Base-by-base conservation (phyloP, 1,140 invertebrate genomes). In the Amphibalanus amphitrite region DNA sequence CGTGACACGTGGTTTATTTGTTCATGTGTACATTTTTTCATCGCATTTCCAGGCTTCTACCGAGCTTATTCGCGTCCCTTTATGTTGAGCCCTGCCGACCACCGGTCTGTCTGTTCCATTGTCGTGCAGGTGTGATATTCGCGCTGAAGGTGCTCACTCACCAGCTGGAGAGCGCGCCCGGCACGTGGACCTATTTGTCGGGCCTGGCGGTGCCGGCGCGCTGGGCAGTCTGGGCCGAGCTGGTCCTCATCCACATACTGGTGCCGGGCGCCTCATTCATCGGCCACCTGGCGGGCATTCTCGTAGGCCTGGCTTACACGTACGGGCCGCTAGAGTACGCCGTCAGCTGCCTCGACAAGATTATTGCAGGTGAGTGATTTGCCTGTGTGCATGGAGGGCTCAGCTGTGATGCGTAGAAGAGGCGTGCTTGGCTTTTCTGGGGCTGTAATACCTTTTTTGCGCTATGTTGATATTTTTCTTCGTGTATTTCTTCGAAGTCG, bases 231-330 rank as follows among this genome's bases (percentile, higher is more conserved):
- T 90, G 88, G 88, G 79, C 80, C 1, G 88, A 90, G 76, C 77
- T 90, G n/a, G 70, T 87, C 26, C 76, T 88, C 3, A 89, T 90
- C 73, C 86, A 88, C 75, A 40, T 89, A 0, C 74, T 88, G 17
- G 84, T 86, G 0, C 86, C 86, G 47, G 83, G 85, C 74, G 79
- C 84, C 15, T 86, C 84, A 0, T 85, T 86, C 75, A 76, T 83
- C 70, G 87, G 87, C 69, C 88, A 90, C 77, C 78, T 89, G 28
- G 85, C 87, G 69, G 88, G 88, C n/a, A 87, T 89, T 74, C 75
- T 89, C 8, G 84, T 86, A 65, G 88, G 88, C 29, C 78, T 87
- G 71, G 74, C 85, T 0, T 89, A 88, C 76, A 83, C 83, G 68
- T 83, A 85, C 74, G 87, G 87, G 65, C 84, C 82, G 64, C 71